Evolutionary conservation across 2,113 vertebrate genomes (phyloP).

Genomic region (Prunella fulvescens): DNA sequence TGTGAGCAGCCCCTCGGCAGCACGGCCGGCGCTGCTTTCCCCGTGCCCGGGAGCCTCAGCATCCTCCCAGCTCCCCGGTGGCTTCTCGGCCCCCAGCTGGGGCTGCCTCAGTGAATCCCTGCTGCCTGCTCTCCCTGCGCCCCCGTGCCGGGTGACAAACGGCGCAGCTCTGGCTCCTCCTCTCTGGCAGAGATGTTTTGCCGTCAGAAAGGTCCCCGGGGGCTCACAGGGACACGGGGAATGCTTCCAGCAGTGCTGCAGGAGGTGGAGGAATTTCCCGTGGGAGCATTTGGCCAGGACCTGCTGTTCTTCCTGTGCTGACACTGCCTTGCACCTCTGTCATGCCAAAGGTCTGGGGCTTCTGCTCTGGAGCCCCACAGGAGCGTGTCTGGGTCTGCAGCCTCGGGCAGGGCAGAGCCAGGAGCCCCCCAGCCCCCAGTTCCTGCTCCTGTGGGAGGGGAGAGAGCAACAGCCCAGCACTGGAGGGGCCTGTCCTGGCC

Average conservation of each 20-base stretch:
- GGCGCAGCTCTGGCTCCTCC: neutral
- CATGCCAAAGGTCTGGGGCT: neutral
- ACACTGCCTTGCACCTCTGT: neutral
- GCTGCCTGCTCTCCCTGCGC: neutral
- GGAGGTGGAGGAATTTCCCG: rapidly evolving
- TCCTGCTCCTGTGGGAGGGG: neutral
- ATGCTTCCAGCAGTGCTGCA: neutral
- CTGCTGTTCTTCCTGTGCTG: neutral
- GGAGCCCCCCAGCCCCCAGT: neutral
- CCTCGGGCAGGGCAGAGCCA: neutral
- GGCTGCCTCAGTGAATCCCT: rapidly evolving
- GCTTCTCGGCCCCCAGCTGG: neutral
- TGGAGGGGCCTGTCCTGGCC: neutral
- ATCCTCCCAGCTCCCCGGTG: rapidly evolving
- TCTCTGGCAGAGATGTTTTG: neutral
- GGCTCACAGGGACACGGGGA: neutral
- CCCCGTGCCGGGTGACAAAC: neutral
- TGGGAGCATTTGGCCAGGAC: rapidly evolving
- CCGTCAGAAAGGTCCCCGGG: neutral
- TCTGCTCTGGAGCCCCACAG: neutral
- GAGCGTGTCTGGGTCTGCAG: neutral
- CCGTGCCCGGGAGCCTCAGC: rapidly evolving
- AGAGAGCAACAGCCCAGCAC: rapidly evolving
- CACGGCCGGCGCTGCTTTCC: neutral
- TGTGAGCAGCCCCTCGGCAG: neutral